A percentile compares a stretch with the other conserved stretches of the same genome.
Evolutionary conservation across 2,113 vertebrate genomes (phyloP).

Genomic region (Eurystomus gularis): DNA sequence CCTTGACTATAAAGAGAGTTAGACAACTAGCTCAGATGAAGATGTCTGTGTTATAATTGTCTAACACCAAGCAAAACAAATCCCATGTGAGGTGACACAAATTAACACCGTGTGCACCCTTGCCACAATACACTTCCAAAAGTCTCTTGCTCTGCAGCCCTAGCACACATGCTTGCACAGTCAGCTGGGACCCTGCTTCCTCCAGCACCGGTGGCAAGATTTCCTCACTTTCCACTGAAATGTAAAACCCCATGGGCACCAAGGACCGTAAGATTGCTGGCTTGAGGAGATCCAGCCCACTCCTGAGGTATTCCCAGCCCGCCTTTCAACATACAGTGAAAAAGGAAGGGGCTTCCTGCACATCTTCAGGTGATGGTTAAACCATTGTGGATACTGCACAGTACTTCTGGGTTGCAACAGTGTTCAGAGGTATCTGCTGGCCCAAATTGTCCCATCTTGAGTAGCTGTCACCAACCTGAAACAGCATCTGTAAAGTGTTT

Average conservation of each 20-base stretch:
- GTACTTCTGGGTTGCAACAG: background rate
- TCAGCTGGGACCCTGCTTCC: background rate
- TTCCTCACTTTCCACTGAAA: background rate
- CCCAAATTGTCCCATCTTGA: background rate
- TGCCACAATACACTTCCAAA: background rate
- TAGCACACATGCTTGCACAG: background rate
- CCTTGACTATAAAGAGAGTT: background rate
- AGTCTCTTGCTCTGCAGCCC: background rate
- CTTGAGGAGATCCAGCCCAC: background rate
- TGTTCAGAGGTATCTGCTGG: background rate
- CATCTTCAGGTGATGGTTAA: background rate
- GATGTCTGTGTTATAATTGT: background rate
- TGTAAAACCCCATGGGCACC: background rate
- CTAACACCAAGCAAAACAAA: background rate
- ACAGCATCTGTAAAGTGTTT: background rate
- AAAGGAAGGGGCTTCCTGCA: background rate
- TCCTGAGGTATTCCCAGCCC: background rate
- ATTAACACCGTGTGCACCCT: background rate
- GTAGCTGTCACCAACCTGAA: background rate
- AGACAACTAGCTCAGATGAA: conserved; percentile 8
- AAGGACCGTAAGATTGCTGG: background rate
- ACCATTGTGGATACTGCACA: background rate
- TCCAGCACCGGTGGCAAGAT: background rate
- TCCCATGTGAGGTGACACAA: background rate
- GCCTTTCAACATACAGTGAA: background rate